Conservation (phyloP, 1,140 invertebrate species). For the Drosophila arawakana region DNA sequence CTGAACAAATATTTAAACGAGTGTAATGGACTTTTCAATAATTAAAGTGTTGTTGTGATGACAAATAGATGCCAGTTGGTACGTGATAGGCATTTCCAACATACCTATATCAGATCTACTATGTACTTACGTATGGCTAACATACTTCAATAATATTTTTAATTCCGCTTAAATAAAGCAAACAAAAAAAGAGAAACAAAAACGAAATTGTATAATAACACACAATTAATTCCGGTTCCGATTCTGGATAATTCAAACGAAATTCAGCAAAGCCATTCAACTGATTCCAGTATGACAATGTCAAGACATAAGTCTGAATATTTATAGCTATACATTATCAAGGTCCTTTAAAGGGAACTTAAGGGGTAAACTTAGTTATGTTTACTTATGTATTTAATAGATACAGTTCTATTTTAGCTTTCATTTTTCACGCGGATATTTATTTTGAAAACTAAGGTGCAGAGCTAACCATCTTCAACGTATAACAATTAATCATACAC, state of each 20-base stretch:
- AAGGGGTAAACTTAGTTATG: neutral
- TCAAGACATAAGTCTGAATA: neutral
- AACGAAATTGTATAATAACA: neutral
- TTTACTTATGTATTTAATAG: neutral
- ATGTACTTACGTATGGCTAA: slow-evolving; percentile 27
- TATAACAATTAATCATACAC: slow-evolving; percentile 8
- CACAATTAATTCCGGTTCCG: slow-evolving; percentile 50
- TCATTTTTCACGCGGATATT: neutral
- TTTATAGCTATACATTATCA: neutral
- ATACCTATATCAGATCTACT: neutral
- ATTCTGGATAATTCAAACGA: slow-evolving; percentile 51
- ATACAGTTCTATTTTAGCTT: too few relatives aligned
- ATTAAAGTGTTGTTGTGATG: slow-evolving; percentile 32
- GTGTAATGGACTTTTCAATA: slow-evolving; percentile 56
- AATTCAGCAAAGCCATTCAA: slow-evolving; percentile 30
- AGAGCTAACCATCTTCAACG: neutral
- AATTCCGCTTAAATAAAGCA: slow-evolving; percentile 56
- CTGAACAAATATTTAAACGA: slow-evolving; percentile 60
- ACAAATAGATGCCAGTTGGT: slow-evolving; percentile 52
- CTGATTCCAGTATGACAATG: slow-evolving; percentile 23
- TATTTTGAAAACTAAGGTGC: neutral
- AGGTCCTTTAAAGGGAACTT: too few relatives aligned
- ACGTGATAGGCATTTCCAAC: slow-evolving; percentile 56
- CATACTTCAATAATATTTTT: slow-evolving; percentile 43
- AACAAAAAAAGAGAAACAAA: neutral